A percentile compares a stretch with the other conserved stretches of the same genome.
Evolutionary conservation across 1,140 invertebrate species (phyloP).

Genomic region (Bicyclus anynana): DNA sequence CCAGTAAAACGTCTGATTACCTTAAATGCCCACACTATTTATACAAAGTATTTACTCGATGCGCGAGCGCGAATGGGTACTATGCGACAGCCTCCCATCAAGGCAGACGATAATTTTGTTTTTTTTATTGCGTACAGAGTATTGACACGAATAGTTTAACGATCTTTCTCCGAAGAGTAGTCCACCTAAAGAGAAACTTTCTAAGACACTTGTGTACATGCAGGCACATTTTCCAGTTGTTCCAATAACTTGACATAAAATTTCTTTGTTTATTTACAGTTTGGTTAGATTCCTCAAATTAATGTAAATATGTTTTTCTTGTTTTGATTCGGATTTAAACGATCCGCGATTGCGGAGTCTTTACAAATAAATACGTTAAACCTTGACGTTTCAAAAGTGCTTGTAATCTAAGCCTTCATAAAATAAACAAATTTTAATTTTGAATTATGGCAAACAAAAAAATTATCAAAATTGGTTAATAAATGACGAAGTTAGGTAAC

Average conservation of each 20-base stretch:
- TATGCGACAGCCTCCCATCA: neutral
- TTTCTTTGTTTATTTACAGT: neutral
- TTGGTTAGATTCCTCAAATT: neutral
- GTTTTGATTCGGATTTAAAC: no score
- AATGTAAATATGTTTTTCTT: no score
- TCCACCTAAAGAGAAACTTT: neutral
- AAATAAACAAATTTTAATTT: no score
- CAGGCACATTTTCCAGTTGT: neutral
- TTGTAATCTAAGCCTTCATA: no score
- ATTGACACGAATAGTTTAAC: neutral
- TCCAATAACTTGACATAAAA: neutral
- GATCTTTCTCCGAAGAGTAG: neutral
- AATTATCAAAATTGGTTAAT: no score
- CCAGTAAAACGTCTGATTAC: no score
- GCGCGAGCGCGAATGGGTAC: neutral
- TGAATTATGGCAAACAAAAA: no score
- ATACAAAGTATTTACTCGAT: neutral
- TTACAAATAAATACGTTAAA: no score
- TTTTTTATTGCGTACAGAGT: neutral
- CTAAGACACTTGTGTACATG: neutral
- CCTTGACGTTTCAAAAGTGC: no score
- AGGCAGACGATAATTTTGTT: neutral
- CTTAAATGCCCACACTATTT: neutral
- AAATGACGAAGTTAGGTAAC: no score
- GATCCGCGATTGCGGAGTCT: no score